Evolutionary conservation across 2,797 vertebrate genomes (phyloP).

Genomic region (Anguilla marmorata): DNA sequence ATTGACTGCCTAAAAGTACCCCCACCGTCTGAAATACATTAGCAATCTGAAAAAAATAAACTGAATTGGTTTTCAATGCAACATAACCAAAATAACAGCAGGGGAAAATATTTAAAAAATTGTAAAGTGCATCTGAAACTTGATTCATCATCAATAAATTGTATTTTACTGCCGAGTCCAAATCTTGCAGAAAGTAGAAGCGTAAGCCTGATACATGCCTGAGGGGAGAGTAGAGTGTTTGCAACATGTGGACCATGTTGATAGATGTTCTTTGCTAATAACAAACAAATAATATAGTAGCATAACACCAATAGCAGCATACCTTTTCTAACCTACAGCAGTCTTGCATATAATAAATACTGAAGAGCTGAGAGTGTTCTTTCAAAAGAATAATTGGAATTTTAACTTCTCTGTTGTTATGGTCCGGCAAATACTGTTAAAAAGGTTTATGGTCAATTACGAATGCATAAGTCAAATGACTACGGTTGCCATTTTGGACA

Average conservation of each 20-base stretch:
- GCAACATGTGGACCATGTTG: neutral
- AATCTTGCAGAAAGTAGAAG: neutral
- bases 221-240: neutral
- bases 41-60: neutral
- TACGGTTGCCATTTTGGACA: too few species aligned
- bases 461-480: too few species aligned
- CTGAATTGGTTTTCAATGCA: neutral
- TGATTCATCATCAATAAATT: neutral
- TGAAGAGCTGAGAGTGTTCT: too few species aligned
- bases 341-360: too few species aligned
- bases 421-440: too few species aligned
- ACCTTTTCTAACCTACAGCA: too few species aligned
- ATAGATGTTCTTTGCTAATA: neutral
- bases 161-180: neutral
- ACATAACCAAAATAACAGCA: neutral
- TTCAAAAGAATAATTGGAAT: too few species aligned
- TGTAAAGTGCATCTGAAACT: neutral
- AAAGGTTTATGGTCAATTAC: too few species aligned
- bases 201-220: neutral
- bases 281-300: neutral
- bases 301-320: neutral
- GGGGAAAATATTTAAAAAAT: neutral
- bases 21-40: neutral
- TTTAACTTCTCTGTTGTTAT: too few species aligned
- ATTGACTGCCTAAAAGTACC: neutral